A percentile compares a stretch with the other conserved stretches of the same genome.
Evolutionary conservation across 1,140 invertebrate species (phyloP).

Genomic region (Hydropsyche tenuis): DNA sequence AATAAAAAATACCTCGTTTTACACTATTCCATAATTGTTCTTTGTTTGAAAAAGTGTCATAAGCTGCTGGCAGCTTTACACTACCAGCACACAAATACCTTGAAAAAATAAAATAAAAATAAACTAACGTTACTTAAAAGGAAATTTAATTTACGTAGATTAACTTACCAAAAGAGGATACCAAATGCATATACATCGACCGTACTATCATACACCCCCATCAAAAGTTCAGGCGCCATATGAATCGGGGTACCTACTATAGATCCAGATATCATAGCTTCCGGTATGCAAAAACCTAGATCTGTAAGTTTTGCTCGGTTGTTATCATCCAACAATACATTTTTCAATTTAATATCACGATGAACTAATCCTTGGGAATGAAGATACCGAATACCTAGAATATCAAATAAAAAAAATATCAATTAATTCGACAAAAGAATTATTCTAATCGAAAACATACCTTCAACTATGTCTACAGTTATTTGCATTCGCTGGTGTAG

Average conservation of each 20-base stretch:
- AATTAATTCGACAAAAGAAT: background rate
- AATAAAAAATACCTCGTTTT: slow-evolving; percentile 70
- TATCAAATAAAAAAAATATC: background rate
- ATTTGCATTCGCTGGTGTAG: slow-evolving; percentile 76
- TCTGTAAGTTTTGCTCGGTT: slow-evolving; percentile 86
- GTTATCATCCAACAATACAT: slow-evolving; percentile 79
- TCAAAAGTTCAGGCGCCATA: slow-evolving; percentile 90
- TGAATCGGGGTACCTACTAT: slow-evolving; percentile 89
- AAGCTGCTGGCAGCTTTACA: slow-evolving; percentile 78
- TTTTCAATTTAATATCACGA: slow-evolving; percentile 90
- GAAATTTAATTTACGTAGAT: background rate
- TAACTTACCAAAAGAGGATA: slow-evolving; percentile 79
- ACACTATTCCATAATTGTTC: slow-evolving; percentile 88
- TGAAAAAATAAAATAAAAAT: slow-evolving; percentile 19
- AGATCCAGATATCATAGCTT: slow-evolving; percentile 89
- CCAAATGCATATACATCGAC: slow-evolving; percentile 94
- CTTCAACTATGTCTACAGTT: slow-evolving; percentile 83
- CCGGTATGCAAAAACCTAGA: slow-evolving; percentile 90
- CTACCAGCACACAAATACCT: slow-evolving; percentile 85
- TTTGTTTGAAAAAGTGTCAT: slow-evolving; percentile 87
- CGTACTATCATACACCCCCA: slow-evolving; percentile 81
- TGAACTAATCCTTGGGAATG: slow-evolving; percentile 89
- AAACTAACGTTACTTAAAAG: background rate
- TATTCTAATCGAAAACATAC: slow-evolving; percentile 44
- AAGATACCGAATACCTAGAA: slow-evolving; percentile 78